Evolutionary conservation across 1,140 invertebrate species (phyloP).

Genomic region (Carposina sasakii): DNA sequence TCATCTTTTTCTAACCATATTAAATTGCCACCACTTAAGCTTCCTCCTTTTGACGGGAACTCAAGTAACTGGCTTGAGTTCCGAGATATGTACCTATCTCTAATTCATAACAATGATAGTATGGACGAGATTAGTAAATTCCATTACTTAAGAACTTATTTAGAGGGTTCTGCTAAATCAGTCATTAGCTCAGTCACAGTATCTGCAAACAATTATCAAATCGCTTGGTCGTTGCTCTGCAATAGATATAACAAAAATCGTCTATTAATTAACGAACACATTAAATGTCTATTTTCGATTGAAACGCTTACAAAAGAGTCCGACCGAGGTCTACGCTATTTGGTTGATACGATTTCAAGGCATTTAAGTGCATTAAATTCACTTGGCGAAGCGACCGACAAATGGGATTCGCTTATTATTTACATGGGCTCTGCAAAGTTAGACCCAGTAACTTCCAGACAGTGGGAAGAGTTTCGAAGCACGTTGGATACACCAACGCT

Average conservation of each 20-base stretch:
- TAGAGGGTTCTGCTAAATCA: not conserved
- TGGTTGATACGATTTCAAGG: slow-evolving; percentile 7
- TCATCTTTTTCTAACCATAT: not conserved
- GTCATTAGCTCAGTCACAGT: not conserved
- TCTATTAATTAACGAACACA: slow-evolving; percentile 1
- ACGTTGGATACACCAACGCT: not conserved
- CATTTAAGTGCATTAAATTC: slow-evolving; percentile 3
- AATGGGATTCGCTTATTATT: slow-evolving; percentile 7
- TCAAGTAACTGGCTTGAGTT: slow-evolving; percentile 4
- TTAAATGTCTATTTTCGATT: slow-evolving; percentile 6
- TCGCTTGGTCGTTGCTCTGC: slow-evolving; percentile 2
- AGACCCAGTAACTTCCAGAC: not conserved
- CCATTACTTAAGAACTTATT: not conserved
- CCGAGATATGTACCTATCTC: not conserved
- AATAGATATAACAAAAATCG: slow-evolving; percentile 11
- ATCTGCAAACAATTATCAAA: not conserved
- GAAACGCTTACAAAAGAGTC: slow-evolving; percentile 1
- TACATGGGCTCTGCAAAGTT: slow-evolving; percentile 6
- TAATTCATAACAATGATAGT: slow-evolving; percentile 3
- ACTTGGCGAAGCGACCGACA: slow-evolving; percentile 2
- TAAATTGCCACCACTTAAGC: slow-evolving; percentile 1
- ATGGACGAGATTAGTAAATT: slow-evolving; percentile 7
- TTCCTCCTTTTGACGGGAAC: slow-evolving; percentile 3
- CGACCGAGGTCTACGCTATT: not conserved
- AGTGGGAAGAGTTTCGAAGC: slow-evolving; percentile 7